Conservation (phyloP, 2,888 invertebrate species). For the Mystacides longicornis region DNA sequence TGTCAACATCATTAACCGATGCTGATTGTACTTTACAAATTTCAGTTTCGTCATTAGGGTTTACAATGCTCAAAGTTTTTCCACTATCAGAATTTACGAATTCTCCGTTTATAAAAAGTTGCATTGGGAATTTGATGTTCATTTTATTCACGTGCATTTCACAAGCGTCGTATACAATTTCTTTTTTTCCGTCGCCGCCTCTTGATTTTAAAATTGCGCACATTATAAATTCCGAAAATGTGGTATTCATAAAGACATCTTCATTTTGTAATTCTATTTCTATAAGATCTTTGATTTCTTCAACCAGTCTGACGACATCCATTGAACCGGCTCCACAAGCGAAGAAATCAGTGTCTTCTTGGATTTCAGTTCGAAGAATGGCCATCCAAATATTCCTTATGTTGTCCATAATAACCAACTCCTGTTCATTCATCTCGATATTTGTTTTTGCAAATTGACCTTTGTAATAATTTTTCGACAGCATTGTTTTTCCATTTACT, state of each 20-base stretch:
- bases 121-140: constrained; percentile 78
- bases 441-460: constrained; percentile 47
- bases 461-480: constrained; percentile 71
- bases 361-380: constrained; percentile 70
- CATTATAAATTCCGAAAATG: constrained; percentile 72
- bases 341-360: constrained; percentile 85
- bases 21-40: constrained; percentile 70
- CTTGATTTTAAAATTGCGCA: constrained; percentile 61
- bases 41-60: constrained; percentile 78
- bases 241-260: constrained; percentile 88
- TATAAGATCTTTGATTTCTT: constrained; percentile 81
- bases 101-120: constrained; percentile 85
- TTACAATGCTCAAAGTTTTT: constrained; percentile 59
- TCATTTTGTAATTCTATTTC: constrained; percentile 76
- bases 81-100: constrained; percentile 73
- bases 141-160: constrained; percentile 75
- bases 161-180: constrained; percentile 66
- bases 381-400: constrained; percentile 72
- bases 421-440: constrained; percentile 65
- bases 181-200: constrained; percentile 50
- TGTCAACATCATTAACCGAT: constrained; percentile 73
- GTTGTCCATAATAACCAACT: constrained; percentile 57
- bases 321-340: constrained; percentile 93
- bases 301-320: constrained; percentile 91
- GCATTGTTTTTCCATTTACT: constrained; percentile 73